These are phyloP conservation scores for Doryteuthis pealeii DNA, from an alignment of 1,140 invertebrate genomes.

Conservation along the genomic window DNA sequence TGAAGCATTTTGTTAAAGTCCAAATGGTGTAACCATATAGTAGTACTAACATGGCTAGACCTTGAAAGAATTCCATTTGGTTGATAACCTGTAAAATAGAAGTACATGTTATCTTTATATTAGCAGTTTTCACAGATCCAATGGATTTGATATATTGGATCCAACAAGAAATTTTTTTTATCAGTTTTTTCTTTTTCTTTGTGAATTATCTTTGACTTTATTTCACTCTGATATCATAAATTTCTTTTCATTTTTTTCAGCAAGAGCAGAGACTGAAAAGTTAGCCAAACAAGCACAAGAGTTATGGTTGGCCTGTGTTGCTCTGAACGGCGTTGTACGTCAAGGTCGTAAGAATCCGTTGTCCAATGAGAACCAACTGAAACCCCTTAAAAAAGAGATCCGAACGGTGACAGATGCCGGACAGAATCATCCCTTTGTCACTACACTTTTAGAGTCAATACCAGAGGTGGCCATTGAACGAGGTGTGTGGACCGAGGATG, in stretches of 20 bases:
- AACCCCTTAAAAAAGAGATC: conserved; percentile 76
- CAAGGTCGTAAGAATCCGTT: conserved; percentile 57
- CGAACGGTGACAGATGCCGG: conserved; percentile 65
- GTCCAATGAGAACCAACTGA: conserved; percentile 61
- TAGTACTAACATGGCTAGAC: too few species aligned
- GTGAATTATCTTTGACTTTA: too few species aligned
- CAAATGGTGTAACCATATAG: too few species aligned
- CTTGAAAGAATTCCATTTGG: too few species aligned
- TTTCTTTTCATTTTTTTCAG: conserved; percentile 63
- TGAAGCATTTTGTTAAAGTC: too few species aligned
- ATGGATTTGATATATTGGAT: too few species aligned
- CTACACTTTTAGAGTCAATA: conserved; percentile 74
- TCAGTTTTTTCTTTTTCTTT: conserved; percentile 7
- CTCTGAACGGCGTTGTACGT: conserved; percentile 77
- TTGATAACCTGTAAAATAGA: too few species aligned
- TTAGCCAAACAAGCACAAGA: conserved; percentile 79
- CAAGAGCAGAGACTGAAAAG: conserved; percentile 76
- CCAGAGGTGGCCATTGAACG: conserved; percentile 74
- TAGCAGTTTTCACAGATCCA: too few species aligned
- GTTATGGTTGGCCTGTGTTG: conserved; percentile 89
- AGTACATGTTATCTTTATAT: too few species aligned
- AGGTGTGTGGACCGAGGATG: conserved; percentile 84
- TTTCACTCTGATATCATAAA: too few species aligned
- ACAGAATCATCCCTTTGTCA: conserved; percentile 67
- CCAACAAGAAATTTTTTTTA: too few species aligned